These are phyloP conservation scores for Epizoanthus scotinus DNA, from an alignment of 92 coral and sea anemone species.

Conservation along the genomic window DNA sequence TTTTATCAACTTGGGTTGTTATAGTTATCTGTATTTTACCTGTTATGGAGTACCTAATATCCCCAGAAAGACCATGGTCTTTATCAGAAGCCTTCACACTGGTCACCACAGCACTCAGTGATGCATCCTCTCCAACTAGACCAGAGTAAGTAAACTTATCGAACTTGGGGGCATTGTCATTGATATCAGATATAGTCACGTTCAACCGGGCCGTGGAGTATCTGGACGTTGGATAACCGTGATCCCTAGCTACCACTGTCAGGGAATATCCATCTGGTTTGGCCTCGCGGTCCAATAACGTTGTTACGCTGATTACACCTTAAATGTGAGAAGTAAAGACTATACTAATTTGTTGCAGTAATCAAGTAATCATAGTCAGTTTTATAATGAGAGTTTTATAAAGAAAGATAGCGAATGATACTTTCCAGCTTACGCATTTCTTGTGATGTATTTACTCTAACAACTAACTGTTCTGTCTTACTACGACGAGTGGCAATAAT, in stretches of 20 bases:
- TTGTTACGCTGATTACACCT: slow-evolving; percentile 77
- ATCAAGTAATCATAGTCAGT: too few relatives aligned
- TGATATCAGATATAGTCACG: slow-evolving; percentile 85
- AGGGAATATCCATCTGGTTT: slow-evolving; percentile 82
- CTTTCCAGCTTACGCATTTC: neutral
- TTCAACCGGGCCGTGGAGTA: slow-evolving; percentile 75
- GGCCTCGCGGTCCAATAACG: slow-evolving; percentile 84
- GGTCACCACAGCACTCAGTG: slow-evolving; percentile 59
- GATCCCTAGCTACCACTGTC: slow-evolving; percentile 80
- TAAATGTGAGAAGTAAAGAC: neutral
- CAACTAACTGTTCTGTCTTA: too few relatives aligned
- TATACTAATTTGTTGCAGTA: too few relatives aligned
- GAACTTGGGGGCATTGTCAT: slow-evolving; percentile 88
- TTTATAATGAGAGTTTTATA: neutral
- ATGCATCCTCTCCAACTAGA: slow-evolving; percentile 72
- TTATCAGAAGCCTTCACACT: slow-evolving; percentile 80
- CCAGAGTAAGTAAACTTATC: slow-evolving; percentile 84
- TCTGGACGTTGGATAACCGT: slow-evolving; percentile 85
- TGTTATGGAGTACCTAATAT: slow-evolving; percentile 70
- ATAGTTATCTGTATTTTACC: slow-evolving; percentile 39
- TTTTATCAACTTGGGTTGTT: too few relatives aligned
- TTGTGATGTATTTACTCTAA: too few relatives aligned
- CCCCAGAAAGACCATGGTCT: slow-evolving; percentile 90
- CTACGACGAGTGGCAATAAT: too few relatives aligned
- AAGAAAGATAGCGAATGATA: neutral